Evolutionary conservation across 64 coral and sea anemone genomes (phyloP).

Genomic region (Dendronephthya gigantea): DNA sequence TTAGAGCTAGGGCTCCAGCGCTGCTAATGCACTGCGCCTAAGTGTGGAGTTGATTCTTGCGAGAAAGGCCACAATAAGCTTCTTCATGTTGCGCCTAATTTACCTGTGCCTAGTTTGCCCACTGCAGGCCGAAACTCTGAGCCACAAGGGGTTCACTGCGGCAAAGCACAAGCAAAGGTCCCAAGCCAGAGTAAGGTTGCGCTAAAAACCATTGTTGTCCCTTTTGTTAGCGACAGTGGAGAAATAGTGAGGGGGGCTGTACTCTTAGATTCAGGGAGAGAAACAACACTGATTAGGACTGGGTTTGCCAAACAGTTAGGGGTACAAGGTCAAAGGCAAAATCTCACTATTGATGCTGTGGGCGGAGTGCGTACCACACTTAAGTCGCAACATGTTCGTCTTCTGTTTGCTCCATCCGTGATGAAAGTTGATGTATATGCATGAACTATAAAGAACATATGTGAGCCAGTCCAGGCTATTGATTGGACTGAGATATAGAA

Average conservation of each 20-base stretch:
- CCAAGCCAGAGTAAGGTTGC: background rate
- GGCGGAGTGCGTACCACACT: background rate
- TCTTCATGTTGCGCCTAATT: background rate
- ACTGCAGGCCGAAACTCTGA: background rate
- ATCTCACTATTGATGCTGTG: background rate
- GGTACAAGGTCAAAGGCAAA: background rate
- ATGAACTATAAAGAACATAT: conserved; percentile 18
- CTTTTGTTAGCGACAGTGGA: conserved; percentile 29
- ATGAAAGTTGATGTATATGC: background rate
- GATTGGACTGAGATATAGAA: conserved; percentile 16
- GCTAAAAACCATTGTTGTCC: conserved; percentile 11
- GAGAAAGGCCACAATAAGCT: conserved; percentile 21
- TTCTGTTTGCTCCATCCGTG: conserved; percentile 11
- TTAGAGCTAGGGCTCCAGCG: conserved; percentile 9
- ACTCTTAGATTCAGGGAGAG: conserved; percentile 13
- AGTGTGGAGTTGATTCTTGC: conserved; percentile 27
- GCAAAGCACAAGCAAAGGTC: conserved; percentile 18
- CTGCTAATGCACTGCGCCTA: conserved; percentile 16
- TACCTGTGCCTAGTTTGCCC: background rate
- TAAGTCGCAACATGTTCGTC: conserved; percentile 19
- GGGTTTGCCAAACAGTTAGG: conserved; percentile 33
- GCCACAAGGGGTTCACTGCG: background rate
- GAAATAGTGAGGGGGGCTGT: conserved; percentile 18
- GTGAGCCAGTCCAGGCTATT: conserved; percentile 1
- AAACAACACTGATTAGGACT: conserved; percentile 29